Evolutionary conservation across 2,888 invertebrate species (phyloP).

Genomic region (Apodemia mormo): DNA sequence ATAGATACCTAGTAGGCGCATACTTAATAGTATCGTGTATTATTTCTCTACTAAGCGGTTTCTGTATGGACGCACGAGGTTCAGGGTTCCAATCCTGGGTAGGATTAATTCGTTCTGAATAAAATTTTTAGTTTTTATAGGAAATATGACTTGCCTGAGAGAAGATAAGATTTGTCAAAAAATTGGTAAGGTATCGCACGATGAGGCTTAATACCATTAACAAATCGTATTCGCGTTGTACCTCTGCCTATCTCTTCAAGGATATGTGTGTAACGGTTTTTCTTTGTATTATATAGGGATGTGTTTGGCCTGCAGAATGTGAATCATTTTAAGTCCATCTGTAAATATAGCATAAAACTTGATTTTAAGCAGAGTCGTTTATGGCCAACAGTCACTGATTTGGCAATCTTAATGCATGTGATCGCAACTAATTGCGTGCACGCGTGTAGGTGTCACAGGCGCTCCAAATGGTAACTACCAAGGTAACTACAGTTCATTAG

Average conservation of each 20-base stretch:
- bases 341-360: neutral
- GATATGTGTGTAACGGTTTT: neutral
- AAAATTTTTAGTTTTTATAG: too few species aligned
- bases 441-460: slow-evolving; percentile 8
- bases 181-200: too few species aligned
- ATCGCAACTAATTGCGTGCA: slow-evolving; percentile 11
- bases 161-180: too few species aligned
- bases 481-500: slow-evolving; percentile 6
- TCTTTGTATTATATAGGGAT: neutral
- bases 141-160: too few species aligned
- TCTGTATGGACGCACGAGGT: too few species aligned
- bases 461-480: slow-evolving; percentile 12
- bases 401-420: slow-evolving; percentile 8
- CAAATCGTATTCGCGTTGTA: neutral
- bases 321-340: neutral
- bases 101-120: too few species aligned
- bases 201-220: too few species aligned
- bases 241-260: neutral
- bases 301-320: neutral
- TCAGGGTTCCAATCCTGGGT: too few species aligned
- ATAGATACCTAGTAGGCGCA: too few species aligned
- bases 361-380: neutral
- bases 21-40: too few species aligned
- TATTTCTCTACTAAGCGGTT: too few species aligned
- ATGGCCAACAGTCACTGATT: slow-evolving; percentile 2